Conservation (phyloP, 2,888 invertebrate species). For the Priapulus caudatus region DNA sequence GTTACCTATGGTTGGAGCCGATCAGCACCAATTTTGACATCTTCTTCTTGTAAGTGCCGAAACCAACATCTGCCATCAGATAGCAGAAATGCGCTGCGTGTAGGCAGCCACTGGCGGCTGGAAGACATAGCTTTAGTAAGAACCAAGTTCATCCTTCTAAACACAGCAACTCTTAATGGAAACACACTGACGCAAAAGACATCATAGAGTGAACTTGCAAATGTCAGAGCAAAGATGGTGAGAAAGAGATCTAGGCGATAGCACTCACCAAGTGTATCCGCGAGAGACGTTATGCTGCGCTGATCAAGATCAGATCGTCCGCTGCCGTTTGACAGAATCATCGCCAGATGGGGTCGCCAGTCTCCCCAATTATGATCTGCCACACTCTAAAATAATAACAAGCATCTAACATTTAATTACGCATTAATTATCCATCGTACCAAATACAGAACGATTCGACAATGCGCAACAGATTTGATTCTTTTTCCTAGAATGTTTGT, state of each 20-base stretch:
- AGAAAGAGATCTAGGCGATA: too few relatives aligned
- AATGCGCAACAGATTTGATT: background rate
- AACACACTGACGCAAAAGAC: too few relatives aligned
- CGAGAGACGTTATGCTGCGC: conserved; percentile 55
- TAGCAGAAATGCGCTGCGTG: conserved; percentile 94
- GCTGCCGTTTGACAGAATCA: conserved; percentile 69
- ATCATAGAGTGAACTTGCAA: too few relatives aligned
- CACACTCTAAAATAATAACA: conserved; percentile 35
- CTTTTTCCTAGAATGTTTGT: conserved; percentile 8
- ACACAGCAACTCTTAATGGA: too few relatives aligned
- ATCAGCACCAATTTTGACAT: conserved; percentile 61
- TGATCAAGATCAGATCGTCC: conserved; percentile 61
- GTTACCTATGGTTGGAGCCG: conserved; percentile 52
- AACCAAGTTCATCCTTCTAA: too few relatives aligned
- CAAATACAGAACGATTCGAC: background rate
- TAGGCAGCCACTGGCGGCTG: conserved; percentile 56
- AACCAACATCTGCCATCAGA: conserved; percentile 63
- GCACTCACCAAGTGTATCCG: conserved; percentile 44
- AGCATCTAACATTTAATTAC: conserved; percentile 2
- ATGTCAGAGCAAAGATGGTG: too few relatives aligned
- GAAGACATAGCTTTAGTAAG: too few relatives aligned
- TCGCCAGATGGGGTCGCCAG: conserved; percentile 92
- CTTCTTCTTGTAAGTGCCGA: conserved; percentile 45
- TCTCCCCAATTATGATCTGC: conserved; percentile 50
- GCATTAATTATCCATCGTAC: background rate